Conservation (phyloP, 2,888 invertebrate species). For the Ctenicera cuprea region DNA sequence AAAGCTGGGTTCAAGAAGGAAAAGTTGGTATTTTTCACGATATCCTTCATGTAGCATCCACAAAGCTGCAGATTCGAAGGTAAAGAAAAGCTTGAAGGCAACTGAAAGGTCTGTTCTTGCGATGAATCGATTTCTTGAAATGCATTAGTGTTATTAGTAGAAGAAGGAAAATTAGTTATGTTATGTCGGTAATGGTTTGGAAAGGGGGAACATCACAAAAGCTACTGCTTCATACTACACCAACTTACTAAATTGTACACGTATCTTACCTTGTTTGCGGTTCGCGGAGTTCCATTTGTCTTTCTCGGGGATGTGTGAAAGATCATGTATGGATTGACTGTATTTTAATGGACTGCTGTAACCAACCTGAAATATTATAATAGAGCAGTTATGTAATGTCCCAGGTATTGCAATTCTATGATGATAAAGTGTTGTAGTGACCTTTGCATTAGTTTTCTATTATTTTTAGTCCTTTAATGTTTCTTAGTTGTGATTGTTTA, state of each 20-base stretch:
- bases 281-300: constrained; percentile 67
- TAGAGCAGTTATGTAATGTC: too few species aligned
- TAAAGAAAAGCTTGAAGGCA: constrained; percentile 63
- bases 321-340: constrained; percentile 91
- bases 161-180: constrained; percentile 59
- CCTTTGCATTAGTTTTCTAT: too few species aligned
- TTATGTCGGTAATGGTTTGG: constrained; percentile 57
- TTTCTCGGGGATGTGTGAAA: constrained; percentile 82
- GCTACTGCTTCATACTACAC: constrained; percentile 57
- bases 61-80: constrained; percentile 70
- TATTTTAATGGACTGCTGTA: constrained; percentile 86
- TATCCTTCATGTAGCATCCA: constrained; percentile 70
- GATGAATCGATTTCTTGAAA: constrained; percentile 50
- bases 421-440: too few species aligned
- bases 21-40: constrained; percentile 64
- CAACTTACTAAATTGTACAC: not conserved
- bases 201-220: constrained; percentile 59
- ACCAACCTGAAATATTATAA: constrained; percentile 77
- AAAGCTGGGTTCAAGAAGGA: constrained; percentile 40
- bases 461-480: too few species aligned
- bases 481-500: too few species aligned
- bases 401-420: too few species aligned
- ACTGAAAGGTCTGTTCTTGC: constrained; percentile 33
- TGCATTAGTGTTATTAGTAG: constrained; percentile 63
- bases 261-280: constrained; percentile 60